phyloP scores from a whole-genome alignment of 2,797 vertebrate genomes.

The Martes flavigula region DNA sequence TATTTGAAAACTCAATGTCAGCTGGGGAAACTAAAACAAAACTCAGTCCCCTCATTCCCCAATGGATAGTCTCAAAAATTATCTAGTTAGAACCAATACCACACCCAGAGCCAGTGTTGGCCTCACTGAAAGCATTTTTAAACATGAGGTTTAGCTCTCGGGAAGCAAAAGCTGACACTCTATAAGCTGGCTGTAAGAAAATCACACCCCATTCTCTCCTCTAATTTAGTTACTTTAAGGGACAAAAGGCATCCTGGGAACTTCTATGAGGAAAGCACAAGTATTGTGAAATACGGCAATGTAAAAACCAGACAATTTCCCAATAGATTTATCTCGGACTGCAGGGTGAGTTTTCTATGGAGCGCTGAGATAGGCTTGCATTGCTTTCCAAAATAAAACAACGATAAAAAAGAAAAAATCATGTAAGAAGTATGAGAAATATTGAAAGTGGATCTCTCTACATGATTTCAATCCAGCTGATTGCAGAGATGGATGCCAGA shows the following conservation, averaged over 20 bases:
- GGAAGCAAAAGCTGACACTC: not conserved
- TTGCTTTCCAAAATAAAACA: slow-evolving; percentile 54
- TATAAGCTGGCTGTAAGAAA: slow-evolving; percentile 42
- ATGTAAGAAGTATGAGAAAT: slow-evolving; percentile 29
- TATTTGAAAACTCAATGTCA: not conserved
- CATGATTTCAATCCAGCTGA: slow-evolving; percentile 16
- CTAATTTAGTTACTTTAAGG: slow-evolving; percentile 58
- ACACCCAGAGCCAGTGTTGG: not conserved
- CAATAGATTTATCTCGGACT: slow-evolving; percentile 34
- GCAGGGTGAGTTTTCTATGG: not conserved
- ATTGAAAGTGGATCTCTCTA: slow-evolving; percentile 41
- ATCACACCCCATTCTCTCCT: not conserved
- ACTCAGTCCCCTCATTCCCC: not conserved
- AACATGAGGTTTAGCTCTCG: slow-evolving; percentile 5
- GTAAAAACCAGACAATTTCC: slow-evolving; percentile 53
- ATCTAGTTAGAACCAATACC: slow-evolving; percentile 39
- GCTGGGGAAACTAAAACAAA: not conserved
- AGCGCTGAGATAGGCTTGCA: not conserved
- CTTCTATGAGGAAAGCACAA: slow-evolving; percentile 44
- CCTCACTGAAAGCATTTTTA: slow-evolving; percentile 23
- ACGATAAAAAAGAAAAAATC: slow-evolving; percentile 5
- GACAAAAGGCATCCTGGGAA: slow-evolving; percentile 48
- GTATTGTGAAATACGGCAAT: not conserved
- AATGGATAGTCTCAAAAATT: not conserved
- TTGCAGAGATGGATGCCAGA: not conserved